phyloP scores from a whole-genome alignment of 2,113 vertebrate genomes.

The Sinocyclocheilus anophthalmus region DNA sequence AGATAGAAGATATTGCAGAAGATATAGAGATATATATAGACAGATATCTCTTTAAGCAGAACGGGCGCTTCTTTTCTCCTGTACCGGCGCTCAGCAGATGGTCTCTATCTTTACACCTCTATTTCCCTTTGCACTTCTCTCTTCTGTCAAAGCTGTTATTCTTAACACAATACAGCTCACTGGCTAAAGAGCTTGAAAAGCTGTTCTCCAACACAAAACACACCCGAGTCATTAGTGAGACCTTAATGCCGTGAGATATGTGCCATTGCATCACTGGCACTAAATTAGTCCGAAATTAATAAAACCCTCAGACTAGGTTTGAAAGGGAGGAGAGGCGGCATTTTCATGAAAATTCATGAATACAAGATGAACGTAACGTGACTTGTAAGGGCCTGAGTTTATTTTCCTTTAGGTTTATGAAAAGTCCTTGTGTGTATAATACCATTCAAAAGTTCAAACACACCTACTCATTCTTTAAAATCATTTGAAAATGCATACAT shows the following conservation, averaged over 20 bases:
- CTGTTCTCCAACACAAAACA: constrained; percentile 5
- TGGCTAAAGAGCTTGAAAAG: constrained; percentile 37
- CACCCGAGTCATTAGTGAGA: constrained; percentile 10
- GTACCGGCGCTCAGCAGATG: constrained; percentile 33
- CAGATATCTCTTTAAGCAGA: not conserved
- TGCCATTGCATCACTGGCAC: constrained; percentile 16
- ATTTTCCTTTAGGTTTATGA: not conserved
- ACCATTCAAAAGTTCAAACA: not conserved
- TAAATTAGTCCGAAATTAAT: constrained; percentile 15
- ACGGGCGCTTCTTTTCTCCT: not conserved
- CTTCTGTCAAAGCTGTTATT: constrained; percentile 36
- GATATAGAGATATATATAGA: no score
- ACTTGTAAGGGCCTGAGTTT: not conserved
- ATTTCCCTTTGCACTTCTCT: constrained; percentile 30
- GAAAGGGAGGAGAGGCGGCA: not conserved
- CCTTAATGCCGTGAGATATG: not conserved
- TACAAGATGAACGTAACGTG: not conserved
- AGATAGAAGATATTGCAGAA: no score
- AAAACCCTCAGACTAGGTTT: not conserved
- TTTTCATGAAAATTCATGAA: not conserved
- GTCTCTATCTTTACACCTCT: constrained; percentile 34
- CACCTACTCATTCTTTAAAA: not conserved
- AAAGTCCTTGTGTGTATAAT: not conserved
- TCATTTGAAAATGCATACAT: not conserved
- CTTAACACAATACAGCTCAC: constrained; percentile 9